These are phyloP conservation scores for Gymnorhina tibicen DNA, from an alignment of 2,113 vertebrate species.

Conservation along the genomic window DNA sequence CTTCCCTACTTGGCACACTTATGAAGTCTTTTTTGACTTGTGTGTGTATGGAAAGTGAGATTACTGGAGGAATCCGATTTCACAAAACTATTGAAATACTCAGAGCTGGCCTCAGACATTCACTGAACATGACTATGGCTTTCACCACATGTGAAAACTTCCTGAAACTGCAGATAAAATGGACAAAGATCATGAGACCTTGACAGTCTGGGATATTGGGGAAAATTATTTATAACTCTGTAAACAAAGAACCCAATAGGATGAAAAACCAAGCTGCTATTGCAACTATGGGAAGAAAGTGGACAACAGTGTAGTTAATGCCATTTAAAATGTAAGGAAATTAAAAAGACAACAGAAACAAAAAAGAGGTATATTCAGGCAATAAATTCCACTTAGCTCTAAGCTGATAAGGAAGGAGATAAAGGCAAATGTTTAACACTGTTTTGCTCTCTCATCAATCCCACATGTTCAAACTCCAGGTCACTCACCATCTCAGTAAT, in stretches of 20 bases:
- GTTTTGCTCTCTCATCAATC: neutral
- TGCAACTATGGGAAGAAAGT: neutral
- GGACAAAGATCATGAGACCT: neutral
- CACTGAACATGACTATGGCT: neutral
- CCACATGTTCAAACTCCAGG: neutral
- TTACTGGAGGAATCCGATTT: neutral
- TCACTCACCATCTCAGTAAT: neutral
- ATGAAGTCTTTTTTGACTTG: neutral
- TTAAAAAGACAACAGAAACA: neutral
- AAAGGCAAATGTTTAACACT: neutral
- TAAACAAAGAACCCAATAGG: neutral
- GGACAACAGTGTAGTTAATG: neutral
- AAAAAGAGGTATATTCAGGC: neutral
- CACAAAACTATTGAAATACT: neutral
- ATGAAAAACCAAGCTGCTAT: neutral
- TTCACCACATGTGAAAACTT: neutral
- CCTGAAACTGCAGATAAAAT: neutral
- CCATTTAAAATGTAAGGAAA: neutral
- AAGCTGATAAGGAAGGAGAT: neutral
- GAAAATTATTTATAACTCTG: neutral
- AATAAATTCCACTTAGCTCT: neutral
- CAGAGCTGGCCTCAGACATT: neutral
- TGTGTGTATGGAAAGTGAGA: neutral
- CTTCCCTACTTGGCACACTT: neutral
- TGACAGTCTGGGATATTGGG: neutral